Base-by-base conservation (phyloP, 53 echinoderm and acorn worm genomes). In the Apostichopus leukothele region DNA sequence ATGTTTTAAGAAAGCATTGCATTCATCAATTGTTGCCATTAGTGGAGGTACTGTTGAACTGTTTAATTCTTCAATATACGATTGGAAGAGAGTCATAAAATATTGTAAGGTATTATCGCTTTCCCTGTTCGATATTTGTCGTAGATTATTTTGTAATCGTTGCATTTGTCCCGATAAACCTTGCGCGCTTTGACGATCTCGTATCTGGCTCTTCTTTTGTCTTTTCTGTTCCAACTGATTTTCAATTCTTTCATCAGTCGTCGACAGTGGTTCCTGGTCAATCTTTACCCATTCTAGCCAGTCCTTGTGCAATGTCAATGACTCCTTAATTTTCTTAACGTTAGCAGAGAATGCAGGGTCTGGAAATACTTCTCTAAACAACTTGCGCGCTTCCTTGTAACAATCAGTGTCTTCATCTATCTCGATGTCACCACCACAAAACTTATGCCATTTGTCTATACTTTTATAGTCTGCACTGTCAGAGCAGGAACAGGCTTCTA, bases 81-180 rank as follows among this genome's bases (percentile, higher is more conserved):
- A 7, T 78, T 78, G 50, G 4, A 39, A 78, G n/a, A 26, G 78
- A 7, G 78, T 18, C 78, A 78, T 78, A 12, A 78, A 78, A 12
- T 50, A 78, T 53, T 13, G 78, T 7, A 78, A 9, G 1, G 20
- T n/a, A 68, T 19, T 14, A 18, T 12, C 11, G 11, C 5, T n/a
- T 5, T 68, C 68, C 16, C 16, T 68, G 5, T 5, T 12, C 5
- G 5, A 18, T 12, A 68, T 5, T 5, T 10, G 5, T 78, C 7
- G 7, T 25, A 52, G 51, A 4, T 78, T 53, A 6, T 78, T 12
- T 2, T 9, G 2, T 16, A 78, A 7, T 10, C 13, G 19, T 4
- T 53, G 50, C 12, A 78, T 50, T 8, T 0, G 16, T 78, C 50
- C 9, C 4, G 78, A 78, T 9, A 78, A 78, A 14, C 51, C 78